phyloP scores from a whole-genome alignment of 2,113 vertebrate species.

The Tetrao urogallus region DNA sequence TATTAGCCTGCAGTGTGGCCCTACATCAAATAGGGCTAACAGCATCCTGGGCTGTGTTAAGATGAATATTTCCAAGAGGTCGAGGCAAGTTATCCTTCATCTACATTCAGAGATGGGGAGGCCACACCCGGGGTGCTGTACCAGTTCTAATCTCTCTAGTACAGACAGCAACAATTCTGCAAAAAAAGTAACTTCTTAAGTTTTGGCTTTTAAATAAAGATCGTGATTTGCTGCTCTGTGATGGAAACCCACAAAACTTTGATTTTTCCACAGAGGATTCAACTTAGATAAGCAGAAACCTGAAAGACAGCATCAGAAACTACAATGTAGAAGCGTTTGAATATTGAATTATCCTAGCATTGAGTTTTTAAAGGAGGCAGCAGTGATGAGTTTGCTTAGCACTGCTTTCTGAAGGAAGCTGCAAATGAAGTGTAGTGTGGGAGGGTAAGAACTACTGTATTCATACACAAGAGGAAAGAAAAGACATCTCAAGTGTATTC shows the following conservation, averaged over 20 bases:
- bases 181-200: neutral
- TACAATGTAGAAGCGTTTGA: neutral
- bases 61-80: neutral
- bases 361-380: neutral
- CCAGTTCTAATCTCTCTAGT: neutral
- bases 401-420: neutral
- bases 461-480: conserved; percentile 23
- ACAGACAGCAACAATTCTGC: neutral
- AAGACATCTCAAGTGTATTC: neutral
- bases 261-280: neutral
- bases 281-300: neutral
- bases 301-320: rapidly evolving
- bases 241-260: neutral
- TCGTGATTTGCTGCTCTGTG: neutral
- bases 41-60: neutral
- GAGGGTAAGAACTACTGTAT: conserved; percentile 38
- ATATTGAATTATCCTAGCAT: neutral
- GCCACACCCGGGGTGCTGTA: neutral
- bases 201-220: neutral
- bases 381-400: neutral
- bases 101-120: neutral
- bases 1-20: neutral
- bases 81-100: neutral
- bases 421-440: neutral
- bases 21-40: neutral